Evolutionary conservation across 2,888 invertebrate genomes (phyloP).

Genomic region (Drosophila nr. perissopoda): DNA sequence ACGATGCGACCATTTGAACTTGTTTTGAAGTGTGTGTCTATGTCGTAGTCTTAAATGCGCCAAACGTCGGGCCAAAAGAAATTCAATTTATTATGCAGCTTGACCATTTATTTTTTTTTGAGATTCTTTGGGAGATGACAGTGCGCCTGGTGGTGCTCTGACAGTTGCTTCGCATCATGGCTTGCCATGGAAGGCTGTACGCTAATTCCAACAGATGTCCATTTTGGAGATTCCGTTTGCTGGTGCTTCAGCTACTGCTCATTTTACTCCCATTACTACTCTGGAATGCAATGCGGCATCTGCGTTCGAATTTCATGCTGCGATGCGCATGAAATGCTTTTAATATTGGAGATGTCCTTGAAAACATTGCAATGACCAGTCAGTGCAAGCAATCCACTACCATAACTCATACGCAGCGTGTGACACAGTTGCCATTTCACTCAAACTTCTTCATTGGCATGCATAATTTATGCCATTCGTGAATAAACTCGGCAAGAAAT

Average conservation of each 20-base stretch:
- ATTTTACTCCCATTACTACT: slow-evolving; percentile 41
- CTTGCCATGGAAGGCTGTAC: slow-evolving; percentile 48
- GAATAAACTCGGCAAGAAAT: slow-evolving; percentile 56
- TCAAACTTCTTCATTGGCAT: slow-evolving; percentile 46
- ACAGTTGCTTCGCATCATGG: slow-evolving; percentile 45
- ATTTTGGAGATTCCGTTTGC: slow-evolving; percentile 56
- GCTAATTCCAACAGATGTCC: slow-evolving; percentile 76
- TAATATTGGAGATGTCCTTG: slow-evolving; percentile 74
- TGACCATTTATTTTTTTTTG: slow-evolving; percentile 47
- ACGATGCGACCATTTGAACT: background rate
- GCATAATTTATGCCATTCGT: slow-evolving; percentile 71
- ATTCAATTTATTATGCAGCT: slow-evolving; percentile 80
- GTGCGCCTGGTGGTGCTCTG: slow-evolving; percentile 50
- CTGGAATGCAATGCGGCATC: slow-evolving; percentile 62
- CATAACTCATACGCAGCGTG: slow-evolving; percentile 75
- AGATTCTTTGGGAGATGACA: slow-evolving; percentile 53
- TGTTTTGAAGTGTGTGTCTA: slow-evolving; percentile 53
- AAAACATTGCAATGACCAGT: slow-evolving; percentile 55
- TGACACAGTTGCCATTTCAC: slow-evolving; percentile 57
- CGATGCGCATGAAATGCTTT: slow-evolving; percentile 69
- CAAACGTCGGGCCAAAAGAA: slow-evolving; percentile 72
- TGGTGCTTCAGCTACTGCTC: slow-evolving; percentile 21
- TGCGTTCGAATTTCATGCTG: slow-evolving; percentile 78
- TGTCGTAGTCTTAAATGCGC: slow-evolving; percentile 57
- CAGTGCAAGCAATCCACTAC: slow-evolving; percentile 37